A percentile compares a stretch with the other conserved stretches of the same genome.
phyloP scores from a whole-genome alignment of 2,113 vertebrate species.

The Apteryx owenii region DNA sequence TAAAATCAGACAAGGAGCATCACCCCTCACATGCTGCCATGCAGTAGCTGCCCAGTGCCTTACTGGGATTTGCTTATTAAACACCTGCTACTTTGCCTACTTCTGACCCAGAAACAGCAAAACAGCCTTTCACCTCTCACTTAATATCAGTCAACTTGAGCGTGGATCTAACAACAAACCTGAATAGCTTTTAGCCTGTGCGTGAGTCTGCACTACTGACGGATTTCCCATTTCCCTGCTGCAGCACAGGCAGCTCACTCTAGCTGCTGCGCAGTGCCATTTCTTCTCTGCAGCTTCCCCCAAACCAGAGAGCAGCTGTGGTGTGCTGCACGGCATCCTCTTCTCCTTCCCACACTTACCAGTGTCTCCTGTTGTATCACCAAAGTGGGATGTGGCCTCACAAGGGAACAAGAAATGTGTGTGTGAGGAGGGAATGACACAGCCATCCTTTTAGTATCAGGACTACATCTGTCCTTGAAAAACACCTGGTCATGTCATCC shows the following conservation, averaged over 20 bases:
- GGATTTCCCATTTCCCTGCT: no score
- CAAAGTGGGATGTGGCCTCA: neutral
- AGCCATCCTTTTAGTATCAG: neutral
- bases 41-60: neutral
- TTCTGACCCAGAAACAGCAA: neutral
- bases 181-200: no score
- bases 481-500: neutral
- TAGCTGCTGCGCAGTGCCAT: no score
- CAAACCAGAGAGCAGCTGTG: neutral
- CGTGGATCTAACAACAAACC: no score
- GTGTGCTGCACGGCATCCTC: neutral
- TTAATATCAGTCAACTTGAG: neutral
- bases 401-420: neutral
- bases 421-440: neutral
- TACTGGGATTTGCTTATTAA: neutral
- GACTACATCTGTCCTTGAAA: neutral
- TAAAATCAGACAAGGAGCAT: neutral
- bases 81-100: neutral
- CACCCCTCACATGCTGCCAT: neutral
- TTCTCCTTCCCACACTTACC: neutral
- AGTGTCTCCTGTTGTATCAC: neutral
- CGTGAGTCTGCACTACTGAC: no score
- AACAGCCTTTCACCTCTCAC: neutral
- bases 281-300: neutral
- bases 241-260: no score